phyloP scores from a whole-genome alignment of 2,888 invertebrate genomes.

The Orchestes rusci region DNA sequence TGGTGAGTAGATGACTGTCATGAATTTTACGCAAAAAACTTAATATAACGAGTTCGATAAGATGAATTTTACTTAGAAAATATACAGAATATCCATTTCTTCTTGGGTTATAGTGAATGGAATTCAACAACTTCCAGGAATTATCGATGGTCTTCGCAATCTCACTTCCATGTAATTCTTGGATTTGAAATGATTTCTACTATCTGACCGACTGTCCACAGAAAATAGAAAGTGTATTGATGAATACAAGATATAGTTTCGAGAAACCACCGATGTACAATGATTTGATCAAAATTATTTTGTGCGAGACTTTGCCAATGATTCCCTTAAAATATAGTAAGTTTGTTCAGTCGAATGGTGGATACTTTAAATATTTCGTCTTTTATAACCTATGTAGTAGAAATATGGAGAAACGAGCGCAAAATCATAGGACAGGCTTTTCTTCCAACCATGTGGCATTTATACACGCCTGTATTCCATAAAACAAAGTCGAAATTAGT shows the following conservation, averaged over 20 bases:
- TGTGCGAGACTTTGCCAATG: neutral
- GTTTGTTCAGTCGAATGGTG: neutral
- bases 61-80: no score
- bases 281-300: neutral
- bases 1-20: no score
- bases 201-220: neutral
- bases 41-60: no score
- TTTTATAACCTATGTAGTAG: neutral
- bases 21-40: no score
- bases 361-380: neutral
- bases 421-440: neutral
- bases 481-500: neutral
- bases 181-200: neutral
- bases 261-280: neutral
- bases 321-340: neutral
- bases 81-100: no score
- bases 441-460: neutral
- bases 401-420: neutral
- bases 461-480: neutral
- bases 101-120: no score
- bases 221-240: neutral
- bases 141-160: no score
- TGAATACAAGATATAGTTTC: neutral
- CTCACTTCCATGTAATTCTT: neutral
- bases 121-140: no score